Percentiles rank a stretch among this genome's conserved stretches.
Conservation (phyloP, 2,797 vertebrate species). For the Cheirogaleus major region DNA sequence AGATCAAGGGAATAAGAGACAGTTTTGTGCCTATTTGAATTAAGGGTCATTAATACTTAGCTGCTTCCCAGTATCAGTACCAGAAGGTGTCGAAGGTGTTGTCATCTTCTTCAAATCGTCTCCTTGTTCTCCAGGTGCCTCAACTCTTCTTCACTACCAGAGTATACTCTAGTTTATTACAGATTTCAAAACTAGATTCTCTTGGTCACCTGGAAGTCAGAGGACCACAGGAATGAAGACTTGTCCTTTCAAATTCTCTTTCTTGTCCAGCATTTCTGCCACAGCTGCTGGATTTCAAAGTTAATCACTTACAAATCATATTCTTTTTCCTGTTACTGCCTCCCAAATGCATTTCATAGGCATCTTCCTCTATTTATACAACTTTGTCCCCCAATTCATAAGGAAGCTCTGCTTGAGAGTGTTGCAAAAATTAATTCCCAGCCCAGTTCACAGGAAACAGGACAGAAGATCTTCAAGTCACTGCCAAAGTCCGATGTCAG, state of each 20-base stretch:
- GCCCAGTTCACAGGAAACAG: not conserved
- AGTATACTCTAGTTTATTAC: not conserved
- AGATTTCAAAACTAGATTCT: not conserved
- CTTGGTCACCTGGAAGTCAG: not conserved
- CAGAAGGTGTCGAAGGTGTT: not conserved
- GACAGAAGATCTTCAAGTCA: not conserved
- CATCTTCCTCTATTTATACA: not conserved
- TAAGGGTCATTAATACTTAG: not conserved
- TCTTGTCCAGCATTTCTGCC: not conserved
- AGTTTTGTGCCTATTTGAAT: slow-evolving; percentile 4
- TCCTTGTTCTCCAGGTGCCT: not conserved
- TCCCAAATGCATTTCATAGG: not conserved
- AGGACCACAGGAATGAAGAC: not conserved
- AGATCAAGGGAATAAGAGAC: not conserved
- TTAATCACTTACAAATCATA: not conserved
- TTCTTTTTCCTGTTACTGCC: not conserved
- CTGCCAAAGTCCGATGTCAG: not conserved
- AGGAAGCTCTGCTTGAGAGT: not conserved
- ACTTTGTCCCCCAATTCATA: not conserved
- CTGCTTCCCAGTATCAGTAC: not conserved
- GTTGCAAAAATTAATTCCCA: not conserved
- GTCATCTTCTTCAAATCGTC: not conserved
- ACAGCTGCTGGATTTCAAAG: not conserved
- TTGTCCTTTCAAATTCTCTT: not conserved
- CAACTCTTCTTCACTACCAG: not conserved